Evolutionary conservation across 2,113 vertebrate genomes (phyloP), one percentile per base, ranked within the genome.

Genomic region (Anarhynchus alexandrinus): DNA sequence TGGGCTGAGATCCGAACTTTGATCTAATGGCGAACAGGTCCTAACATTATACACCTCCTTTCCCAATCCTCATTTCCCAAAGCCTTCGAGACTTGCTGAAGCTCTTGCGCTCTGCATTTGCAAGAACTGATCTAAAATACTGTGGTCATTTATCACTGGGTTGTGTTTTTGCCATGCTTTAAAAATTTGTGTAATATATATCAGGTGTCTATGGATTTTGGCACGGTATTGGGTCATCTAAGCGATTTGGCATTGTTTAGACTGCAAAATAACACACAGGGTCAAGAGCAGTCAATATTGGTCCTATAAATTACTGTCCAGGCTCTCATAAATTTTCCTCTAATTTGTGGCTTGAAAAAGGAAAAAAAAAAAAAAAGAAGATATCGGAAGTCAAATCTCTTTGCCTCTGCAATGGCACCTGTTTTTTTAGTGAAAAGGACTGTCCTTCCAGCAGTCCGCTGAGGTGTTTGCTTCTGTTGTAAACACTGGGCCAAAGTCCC

Each of bases 211-310:
- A 92, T 96, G 91, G 95, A 95, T 97, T 94, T 92, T 95, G 95
- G 97, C 95, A 88, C 84, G 64, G 87, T 92, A 95, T 97, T 96
- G 96, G 96, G 94, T 95, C 92, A 94, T 97, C 96, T 94, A 94
- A 97, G 96, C 71, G 13, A 96, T 97, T 97, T 98, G 95, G 96
- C 96, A 95, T 95, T 98, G 96, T 98, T 96, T 97, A 96, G 97
- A 97, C 94, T 95, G 95, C 96, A 96, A 96, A 98, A 98, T 96
- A 97, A 94, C 95, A 96, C 79, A 45, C 95, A 54, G 81, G 96
- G 93, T 97, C 97, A 97, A 98, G 96, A 98, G 86, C 94, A 97
- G 97, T 96, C 95, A 96, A 97, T 97, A 98, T 90, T 88, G 81
- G 93, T 81, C 95, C 94, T 95, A 97, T 98, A 97, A 98, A 98